A percentile compares a stretch with the other conserved stretches of the same genome.
Evolutionary conservation across 2,888 invertebrate genomes (phyloP).

Genomic region (Tetheella fluctuosa): DNA sequence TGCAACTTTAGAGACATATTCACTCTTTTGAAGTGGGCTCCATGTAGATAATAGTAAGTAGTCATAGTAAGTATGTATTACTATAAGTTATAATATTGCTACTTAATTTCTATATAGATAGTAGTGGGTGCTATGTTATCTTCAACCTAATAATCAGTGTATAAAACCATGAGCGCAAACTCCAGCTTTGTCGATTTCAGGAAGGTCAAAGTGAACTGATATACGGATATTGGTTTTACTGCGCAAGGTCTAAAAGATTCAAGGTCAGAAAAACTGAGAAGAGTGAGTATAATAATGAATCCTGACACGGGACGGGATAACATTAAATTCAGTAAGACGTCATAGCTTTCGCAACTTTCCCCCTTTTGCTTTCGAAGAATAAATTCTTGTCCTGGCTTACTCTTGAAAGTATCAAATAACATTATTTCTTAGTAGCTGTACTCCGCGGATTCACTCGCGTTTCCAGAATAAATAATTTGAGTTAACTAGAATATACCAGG

Average conservation of each 20-base stretch:
- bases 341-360: neutral
- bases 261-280: constrained; percentile 6
- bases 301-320: constrained; percentile 3
- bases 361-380: neutral
- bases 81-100: too few relatives aligned
- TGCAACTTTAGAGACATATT: too few relatives aligned
- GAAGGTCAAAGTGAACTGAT: constrained; percentile 11
- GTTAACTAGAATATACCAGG: too few relatives aligned
- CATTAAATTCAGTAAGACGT: neutral
- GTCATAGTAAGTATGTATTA: too few relatives aligned
- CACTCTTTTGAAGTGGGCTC: too few relatives aligned
- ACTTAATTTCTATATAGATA: too few relatives aligned
- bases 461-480: too few relatives aligned
- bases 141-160: too few relatives aligned
- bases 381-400: neutral
- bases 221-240: neutral
- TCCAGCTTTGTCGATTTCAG: constrained; percentile 12
- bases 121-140: too few relatives aligned
- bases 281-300: constrained; percentile 8
- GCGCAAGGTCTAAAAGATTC: neutral
- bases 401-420: neutral
- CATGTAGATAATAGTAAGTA: too few relatives aligned
- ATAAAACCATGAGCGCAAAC: too few relatives aligned
- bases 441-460: neutral
- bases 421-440: neutral